Conservation (phyloP, 2,797 vertebrate genomes). For the Synaphobranchus kaupii region DNA sequence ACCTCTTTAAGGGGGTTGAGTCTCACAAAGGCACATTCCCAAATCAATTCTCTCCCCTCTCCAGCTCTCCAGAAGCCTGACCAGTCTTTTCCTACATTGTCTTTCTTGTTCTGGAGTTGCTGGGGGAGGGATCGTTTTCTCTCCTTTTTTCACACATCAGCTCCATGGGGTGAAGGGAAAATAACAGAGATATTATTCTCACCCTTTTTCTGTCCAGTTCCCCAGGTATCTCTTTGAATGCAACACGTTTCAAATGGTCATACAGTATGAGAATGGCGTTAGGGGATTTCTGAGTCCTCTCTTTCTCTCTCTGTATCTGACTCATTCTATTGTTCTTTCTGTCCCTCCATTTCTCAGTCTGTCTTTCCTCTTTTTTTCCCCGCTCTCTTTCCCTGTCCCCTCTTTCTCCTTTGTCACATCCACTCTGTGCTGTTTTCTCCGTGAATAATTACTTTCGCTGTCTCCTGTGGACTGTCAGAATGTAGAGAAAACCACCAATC, state of each 20-base stretch:
- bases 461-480: neutral
- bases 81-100: conserved; percentile 53
- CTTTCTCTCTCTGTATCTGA: conserved; percentile 33
- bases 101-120: conserved; percentile 47
- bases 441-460: conserved; percentile 10
- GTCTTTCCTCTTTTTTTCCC: neutral
- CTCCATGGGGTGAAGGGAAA: neutral
- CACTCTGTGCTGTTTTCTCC: conserved; percentile 12
- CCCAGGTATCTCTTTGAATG: neutral
- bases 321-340: conserved; percentile 13
- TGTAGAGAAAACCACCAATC: neutral
- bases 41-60: conserved; percentile 28
- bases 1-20: conserved; percentile 32
- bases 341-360: neutral
- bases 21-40: conserved; percentile 44
- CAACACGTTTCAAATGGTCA: neutral
- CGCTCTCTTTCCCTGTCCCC: neutral
- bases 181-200: neutral
- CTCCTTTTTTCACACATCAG: neutral
- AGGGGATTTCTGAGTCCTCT: neutral
- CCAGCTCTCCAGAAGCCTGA: conserved; percentile 33
- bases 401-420: neutral
- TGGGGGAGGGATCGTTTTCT: too few relatives aligned
- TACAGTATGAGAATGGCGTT: neutral
- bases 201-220: too few relatives aligned